Evolutionary conservation across 2,113 vertebrate genomes (phyloP).

Genomic region (Mormyrus lacerda): DNA sequence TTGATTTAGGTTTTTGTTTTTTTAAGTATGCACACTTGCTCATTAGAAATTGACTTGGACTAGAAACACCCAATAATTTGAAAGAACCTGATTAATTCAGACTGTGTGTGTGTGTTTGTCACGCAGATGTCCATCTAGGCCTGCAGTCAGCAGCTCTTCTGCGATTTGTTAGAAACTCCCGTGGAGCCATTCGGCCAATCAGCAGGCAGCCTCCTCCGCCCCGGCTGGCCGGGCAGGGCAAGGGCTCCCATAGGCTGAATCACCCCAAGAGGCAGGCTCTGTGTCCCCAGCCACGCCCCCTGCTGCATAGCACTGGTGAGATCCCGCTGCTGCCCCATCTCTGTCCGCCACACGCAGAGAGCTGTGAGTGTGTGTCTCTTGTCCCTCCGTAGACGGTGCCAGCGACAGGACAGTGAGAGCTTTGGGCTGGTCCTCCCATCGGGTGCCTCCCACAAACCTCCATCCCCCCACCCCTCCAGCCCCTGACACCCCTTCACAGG

Average conservation of each 20-base stretch:
- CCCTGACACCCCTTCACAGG: conserved; percentile 30
- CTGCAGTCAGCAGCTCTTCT: conserved; percentile 39
- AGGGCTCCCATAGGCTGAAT: conserved; percentile 32
- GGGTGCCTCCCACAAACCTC: conserved; percentile 11
- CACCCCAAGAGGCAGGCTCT: conserved; percentile 32
- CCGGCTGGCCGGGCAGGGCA: conserved; percentile 39
- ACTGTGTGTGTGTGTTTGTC: background rate
- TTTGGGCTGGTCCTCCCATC: conserved; percentile 21
- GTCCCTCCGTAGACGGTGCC: conserved; percentile 21
- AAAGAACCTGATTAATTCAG: background rate
- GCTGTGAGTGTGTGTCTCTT: no score
- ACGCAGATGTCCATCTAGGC: conserved; percentile 43
- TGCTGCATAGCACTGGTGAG: conserved; percentile 35
- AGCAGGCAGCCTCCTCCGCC: conserved; percentile 12
- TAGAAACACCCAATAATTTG: background rate
- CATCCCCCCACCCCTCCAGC: conserved; percentile 11
- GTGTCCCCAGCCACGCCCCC: conserved; percentile 25
- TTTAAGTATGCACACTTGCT: background rate
- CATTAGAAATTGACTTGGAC: background rate
- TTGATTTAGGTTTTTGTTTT: background rate
- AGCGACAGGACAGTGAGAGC: conserved; percentile 27
- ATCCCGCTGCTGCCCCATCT: background rate
- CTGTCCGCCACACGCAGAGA: background rate
- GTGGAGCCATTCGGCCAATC: conserved; percentile 20
- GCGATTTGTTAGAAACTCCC: conserved; percentile 35